Evolutionary conservation across 2,113 vertebrate genomes (phyloP), one percentile per base, ranked within the genome.

Genomic region (Callocephalon fimbriatum): DNA sequence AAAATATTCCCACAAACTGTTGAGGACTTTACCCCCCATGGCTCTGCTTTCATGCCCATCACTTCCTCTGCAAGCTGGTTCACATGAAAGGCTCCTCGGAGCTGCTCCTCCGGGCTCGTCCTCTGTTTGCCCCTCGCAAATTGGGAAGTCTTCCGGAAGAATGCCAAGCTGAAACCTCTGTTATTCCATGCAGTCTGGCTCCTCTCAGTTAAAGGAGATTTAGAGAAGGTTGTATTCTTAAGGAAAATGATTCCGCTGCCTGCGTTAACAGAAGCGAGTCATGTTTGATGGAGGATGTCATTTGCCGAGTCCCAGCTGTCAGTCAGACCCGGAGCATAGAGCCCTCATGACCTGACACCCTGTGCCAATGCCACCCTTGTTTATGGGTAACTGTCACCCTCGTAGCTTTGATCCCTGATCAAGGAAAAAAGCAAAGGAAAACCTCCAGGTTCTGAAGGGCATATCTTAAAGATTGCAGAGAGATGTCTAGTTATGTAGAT

Each of bases 271-370:
- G 38, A 71, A 82, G 92, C 44, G 88, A 96, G 96, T 75, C 72
- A 4, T 16, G 14, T 97, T 95, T 97, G 94, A 80, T 11, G 66
- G 97, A 92, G 97, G 96, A 53, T 8, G 96, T 85, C 63, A 95
- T 94, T 94, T 82, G 98, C 96, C 12, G 16, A 92, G 97, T 90
- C 96, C 96, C 93, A 15, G 42, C 97, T 96, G 97, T 88, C 98
- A 97, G 67, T 97, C 98, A 97, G 65, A 82, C 71, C 53, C 4
- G 4, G 53, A n/a, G 80, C 63, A 45, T 40, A 3, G 48, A 70
- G 77, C 58, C 42, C n/a, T 21, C 45, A 2, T 2, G 18, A 42
- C 88, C 88, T 79, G 51, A 61, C 59, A 32, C 94, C 80, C 74
- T 27, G 61, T 88, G 92, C 96, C 84, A 18, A 2, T 38, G 91